A percentile compares a stretch with the other conserved stretches of the same genome.
phyloP scores from a whole-genome alignment of 35 echinoderm and acorn worm species.

The Apostichopus californicus region DNA sequence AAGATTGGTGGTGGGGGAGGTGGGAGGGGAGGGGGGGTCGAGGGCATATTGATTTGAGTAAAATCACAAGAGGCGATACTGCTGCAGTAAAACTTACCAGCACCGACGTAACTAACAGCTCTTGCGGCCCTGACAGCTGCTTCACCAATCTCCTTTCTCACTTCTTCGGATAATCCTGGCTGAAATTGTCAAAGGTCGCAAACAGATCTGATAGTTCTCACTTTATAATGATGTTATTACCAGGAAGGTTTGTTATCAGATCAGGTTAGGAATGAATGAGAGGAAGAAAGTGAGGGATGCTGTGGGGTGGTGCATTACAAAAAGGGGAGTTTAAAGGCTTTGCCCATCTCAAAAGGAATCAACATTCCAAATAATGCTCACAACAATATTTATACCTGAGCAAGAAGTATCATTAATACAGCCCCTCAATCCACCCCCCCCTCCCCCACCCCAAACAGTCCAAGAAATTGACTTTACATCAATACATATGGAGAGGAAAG shows the following conservation, averaged over 20 bases:
- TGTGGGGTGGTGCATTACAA: background rate
- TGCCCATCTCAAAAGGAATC: background rate
- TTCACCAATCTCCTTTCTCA: constrained; percentile 85
- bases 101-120: constrained; percentile 96
- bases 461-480: too few relatives aligned
- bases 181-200: constrained; percentile 34
- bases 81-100: constrained; percentile 62
- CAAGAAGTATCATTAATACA: background rate
- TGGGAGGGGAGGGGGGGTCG: too few relatives aligned
- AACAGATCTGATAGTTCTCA: too few relatives aligned
- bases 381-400: background rate
- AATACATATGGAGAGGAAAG: too few relatives aligned
- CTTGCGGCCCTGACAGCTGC: constrained; percentile 93
- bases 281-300: background rate
- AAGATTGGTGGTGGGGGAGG: too few relatives aligned
- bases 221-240: too few relatives aligned
- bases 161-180: constrained; percentile 91
- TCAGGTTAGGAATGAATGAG: background rate
- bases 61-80: background rate
- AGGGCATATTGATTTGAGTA: background rate
- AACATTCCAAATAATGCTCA: background rate
- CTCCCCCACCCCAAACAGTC: too few relatives aligned
- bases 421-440: too few relatives aligned
- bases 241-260: too few relatives aligned
- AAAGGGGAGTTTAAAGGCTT: background rate